Evolutionary conservation across 2,888 invertebrate genomes (phyloP).

Genomic region (Sinelater perroti): DNA sequence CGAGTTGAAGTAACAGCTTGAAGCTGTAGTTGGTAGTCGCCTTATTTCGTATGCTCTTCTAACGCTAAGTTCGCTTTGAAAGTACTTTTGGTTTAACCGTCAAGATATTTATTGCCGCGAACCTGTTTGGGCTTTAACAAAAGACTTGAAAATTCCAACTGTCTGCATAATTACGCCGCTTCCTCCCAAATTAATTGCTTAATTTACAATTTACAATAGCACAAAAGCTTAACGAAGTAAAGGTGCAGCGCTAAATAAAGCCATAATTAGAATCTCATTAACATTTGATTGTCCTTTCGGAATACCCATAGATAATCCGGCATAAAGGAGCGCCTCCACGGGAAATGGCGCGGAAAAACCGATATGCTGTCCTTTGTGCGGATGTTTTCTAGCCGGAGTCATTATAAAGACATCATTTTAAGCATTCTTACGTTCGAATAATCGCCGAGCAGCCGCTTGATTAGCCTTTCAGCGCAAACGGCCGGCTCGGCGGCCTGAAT

Average conservation of each 20-base stretch:
- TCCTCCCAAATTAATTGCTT: slow-evolving; percentile 18
- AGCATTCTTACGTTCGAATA: slow-evolving; percentile 17
- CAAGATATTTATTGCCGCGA: slow-evolving; percentile 10
- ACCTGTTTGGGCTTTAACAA: slow-evolving; percentile 2
- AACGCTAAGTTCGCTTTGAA: no score
- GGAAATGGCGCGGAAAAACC: slow-evolving; percentile 38
- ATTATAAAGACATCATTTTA: slow-evolving; percentile 38
- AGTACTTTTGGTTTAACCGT: no score
- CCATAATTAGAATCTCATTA: slow-evolving; percentile 38
- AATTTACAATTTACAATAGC: slow-evolving; percentile 25
- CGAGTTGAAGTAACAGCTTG: no score
- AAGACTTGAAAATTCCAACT: slow-evolving; percentile 8
- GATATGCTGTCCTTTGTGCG: slow-evolving; percentile 38
- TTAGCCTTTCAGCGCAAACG: slow-evolving; percentile 19
- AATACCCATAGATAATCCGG: slow-evolving; percentile 32
- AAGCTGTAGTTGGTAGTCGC: no score
- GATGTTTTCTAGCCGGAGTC: slow-evolving; percentile 34
- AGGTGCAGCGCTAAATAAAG: slow-evolving; percentile 31
- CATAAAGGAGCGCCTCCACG: slow-evolving; percentile 26
- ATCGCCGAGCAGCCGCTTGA: slow-evolving; percentile 20
- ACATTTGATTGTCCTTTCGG: slow-evolving; percentile 39
- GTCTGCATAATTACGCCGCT: slow-evolving; percentile 15
- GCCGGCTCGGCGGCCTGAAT: slow-evolving; percentile 10
- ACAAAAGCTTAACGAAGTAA: slow-evolving; percentile 28
- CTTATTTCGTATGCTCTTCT: no score